Evolutionary conservation across 2,888 invertebrate genomes (phyloP), one percentile per base, ranked within the genome.

Genomic region (Epistrophe eligans): DNA sequence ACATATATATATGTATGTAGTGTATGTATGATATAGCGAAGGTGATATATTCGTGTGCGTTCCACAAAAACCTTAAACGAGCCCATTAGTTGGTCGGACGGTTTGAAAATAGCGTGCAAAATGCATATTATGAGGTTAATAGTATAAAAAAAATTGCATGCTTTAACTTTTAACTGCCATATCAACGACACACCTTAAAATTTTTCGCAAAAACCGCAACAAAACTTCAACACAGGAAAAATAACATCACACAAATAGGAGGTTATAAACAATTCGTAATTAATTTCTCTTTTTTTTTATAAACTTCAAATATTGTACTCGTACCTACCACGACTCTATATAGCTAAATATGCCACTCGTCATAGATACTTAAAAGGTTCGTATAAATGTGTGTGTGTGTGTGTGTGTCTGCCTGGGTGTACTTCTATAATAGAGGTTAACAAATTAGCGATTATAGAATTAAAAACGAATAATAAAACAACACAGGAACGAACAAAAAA

Each of bases 71-170:
- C 72, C 32, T 48, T 48, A 50, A 83, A 79, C 76, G 72, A 82
- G 76, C 79, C 74, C 83, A 88, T 79, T 79, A 82, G 74, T 60
- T 83, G 82, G 62, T 71, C 48, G 50, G 58, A 60, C 48, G 77
- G 70, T 40, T 79, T 70, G 64, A 60, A 83, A 50, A 79, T 87
- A 66, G 87, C 87, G 83, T 87, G 87, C 87, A 83, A 76, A 79
- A 83, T 87, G 83, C 83, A 79, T 87, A 87, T 87, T 87, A 87
- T 67, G 66, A 77, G 74, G 77, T 74, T 79, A 70, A 83, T 66
- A 58, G 40, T 70, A 55, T 3, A 8, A 19, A 2, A 24, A n/a
- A 50, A 32, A 55, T 83, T 76, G 87, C 87, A 87, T 83, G 87
- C 87, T 32, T 28, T 55, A 79, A 79, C 45, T 55, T n/a, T 43